Conservation (phyloP, 2,797 vertebrate genomes). For the Peromyscus aztecus region DNA sequence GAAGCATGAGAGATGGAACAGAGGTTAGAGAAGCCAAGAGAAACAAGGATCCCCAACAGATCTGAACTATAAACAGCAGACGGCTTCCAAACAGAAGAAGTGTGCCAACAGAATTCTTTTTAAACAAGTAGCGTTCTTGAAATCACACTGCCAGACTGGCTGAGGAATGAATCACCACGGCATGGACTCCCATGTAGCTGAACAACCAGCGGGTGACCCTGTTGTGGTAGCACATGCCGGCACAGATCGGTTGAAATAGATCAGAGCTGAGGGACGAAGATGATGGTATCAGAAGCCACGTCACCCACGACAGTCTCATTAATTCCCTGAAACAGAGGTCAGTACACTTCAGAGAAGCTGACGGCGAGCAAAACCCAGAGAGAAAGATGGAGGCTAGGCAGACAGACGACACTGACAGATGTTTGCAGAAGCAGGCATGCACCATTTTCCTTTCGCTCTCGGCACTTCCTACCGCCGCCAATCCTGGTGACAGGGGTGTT, state of each 20-base stretch:
- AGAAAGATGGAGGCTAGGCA: background rate
- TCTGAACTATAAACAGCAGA: background rate
- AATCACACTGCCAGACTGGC: background rate
- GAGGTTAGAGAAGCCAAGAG: background rate
- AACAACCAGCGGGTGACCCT: background rate
- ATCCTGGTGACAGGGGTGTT: background rate
- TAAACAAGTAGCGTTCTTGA: background rate
- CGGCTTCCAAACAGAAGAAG: background rate
- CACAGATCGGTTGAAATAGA: background rate
- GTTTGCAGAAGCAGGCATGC: background rate
- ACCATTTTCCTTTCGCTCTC: background rate
- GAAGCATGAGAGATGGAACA: background rate
- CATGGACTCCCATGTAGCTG: background rate
- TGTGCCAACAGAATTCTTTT: background rate
- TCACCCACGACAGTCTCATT: background rate
- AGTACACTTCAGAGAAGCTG: background rate
- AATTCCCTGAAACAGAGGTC: slow-evolving; percentile 46
- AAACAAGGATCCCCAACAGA: background rate
- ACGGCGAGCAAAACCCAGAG: background rate
- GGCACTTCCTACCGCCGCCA: background rate
- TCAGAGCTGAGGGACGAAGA: slow-evolving; percentile 1
- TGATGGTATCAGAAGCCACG: slow-evolving; percentile 40
- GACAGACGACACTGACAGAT: background rate
- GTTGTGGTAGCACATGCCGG: accelerated
- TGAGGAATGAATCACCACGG: background rate